A percentile compares a stretch with the other conserved stretches of the same genome.
Evolutionary conservation across 2,113 vertebrate genomes (phyloP).

Genomic region (Poecilia latipinna): DNA sequence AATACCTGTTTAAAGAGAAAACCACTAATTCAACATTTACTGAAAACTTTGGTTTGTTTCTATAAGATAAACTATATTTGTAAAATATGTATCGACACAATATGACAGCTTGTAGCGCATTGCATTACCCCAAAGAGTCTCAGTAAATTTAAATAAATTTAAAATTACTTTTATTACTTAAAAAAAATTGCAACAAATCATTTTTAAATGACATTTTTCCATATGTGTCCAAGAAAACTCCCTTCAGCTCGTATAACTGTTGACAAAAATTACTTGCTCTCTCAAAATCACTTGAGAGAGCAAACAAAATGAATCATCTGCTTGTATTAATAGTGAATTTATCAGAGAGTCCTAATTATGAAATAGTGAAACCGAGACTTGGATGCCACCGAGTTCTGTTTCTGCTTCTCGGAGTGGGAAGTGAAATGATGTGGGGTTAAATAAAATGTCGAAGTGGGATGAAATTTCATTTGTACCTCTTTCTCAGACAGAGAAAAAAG

Average conservation of each 20-base stretch:
- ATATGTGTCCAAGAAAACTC: not conserved
- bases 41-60: no score
- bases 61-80: no score
- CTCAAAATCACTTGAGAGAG: not conserved
- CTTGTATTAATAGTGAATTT: not conserved
- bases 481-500: not conserved
- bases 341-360: not conserved
- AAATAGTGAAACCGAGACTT: conserved; percentile 10
- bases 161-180: no score
- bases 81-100: no score
- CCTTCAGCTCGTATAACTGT: not conserved
- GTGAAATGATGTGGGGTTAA: conserved; percentile 3
- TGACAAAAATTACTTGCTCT: not conserved
- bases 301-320: not conserved
- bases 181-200: not conserved
- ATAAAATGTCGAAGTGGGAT: not conserved
- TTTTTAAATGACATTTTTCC: not conserved
- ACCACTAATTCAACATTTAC: no score
- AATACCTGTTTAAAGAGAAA: no score
- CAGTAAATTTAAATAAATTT: no score
- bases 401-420: conserved; percentile 18
- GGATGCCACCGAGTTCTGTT: not conserved
- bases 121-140: no score
- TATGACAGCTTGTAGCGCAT: no score
- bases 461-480: not conserved